Evolutionary conservation across 2,113 vertebrate genomes (phyloP).

Genomic region (Picathartes gymnocephalus): DNA sequence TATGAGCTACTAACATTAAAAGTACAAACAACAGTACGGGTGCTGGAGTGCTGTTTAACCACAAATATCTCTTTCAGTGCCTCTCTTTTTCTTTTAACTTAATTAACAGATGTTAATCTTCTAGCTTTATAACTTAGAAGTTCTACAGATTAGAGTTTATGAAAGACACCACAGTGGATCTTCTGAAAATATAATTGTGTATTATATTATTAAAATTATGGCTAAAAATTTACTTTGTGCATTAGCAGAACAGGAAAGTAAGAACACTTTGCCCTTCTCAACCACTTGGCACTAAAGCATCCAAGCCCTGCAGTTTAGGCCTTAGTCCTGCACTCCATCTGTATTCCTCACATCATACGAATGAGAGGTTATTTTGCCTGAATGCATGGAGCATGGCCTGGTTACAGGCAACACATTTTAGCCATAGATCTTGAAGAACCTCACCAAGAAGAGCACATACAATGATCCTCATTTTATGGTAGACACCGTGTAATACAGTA

Average conservation of each 20-base stretch:
- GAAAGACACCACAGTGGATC: neutral
- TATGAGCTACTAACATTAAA: neutral
- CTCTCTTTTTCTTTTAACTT: conserved; percentile 1
- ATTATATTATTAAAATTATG: neutral
- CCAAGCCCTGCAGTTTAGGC: neutral
- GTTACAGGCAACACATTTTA: neutral
- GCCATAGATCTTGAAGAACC: neutral
- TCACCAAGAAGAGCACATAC: neutral
- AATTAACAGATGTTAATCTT: neutral
- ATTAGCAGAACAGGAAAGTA: neutral
- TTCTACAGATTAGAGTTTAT: neutral
- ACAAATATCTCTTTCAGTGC: neutral
- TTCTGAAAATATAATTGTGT: neutral
- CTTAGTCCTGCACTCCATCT: neutral
- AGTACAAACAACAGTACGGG: neutral
- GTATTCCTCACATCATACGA: fast-evolving
- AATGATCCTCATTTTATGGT: neutral
- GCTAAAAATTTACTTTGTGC: neutral
- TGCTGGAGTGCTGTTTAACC: conserved; percentile 7
- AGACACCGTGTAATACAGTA: neutral
- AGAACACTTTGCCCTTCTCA: neutral
- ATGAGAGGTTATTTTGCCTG: neutral
- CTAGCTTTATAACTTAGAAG: neutral
- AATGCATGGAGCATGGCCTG: neutral
- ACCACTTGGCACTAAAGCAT: neutral